Base-by-base conservation (phyloP, 2,888 invertebrate genomes). In the Sarcophaga variegata region DNA sequence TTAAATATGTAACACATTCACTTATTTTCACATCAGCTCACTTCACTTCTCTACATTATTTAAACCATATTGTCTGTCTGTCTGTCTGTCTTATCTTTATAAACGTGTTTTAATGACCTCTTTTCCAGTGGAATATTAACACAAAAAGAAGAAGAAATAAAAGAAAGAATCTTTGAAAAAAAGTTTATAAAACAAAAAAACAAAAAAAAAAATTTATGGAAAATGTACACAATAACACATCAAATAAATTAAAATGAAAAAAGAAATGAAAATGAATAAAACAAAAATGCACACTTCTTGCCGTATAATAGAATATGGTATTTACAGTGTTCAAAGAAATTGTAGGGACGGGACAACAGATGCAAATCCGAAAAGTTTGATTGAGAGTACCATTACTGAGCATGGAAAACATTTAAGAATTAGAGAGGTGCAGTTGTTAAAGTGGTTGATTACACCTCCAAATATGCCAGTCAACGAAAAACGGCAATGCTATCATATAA, bases 61-160 rank as follows among this genome's bases (percentile, higher is more conserved):
- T 72, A 81, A 72, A 62, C 76, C 71, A 72, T 62, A 14, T 45
- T 54, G 66, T 37, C 37, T 37, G 37, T 27, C 27, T 27, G 27
- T 27, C 27, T 27, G 27, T 27, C 27, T 27, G 27, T 37, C 37
- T 45, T 74, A 72, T 70, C 20, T 63, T 22, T 60, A 49, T 75
- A 84, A 86, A 82, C 82, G 75, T 82, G 82, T 86, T 86, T 82
- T 75, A 79, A 82, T 86, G 85, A 79, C 82, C 82, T 85, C 75
- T 82, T 85, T 85, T 82, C 62, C 12, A 60, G 67, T 47, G 20
- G 27, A 63, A n/a, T 45, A 5, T 37, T 37, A 67, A 63, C 4
- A n/a, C 63, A 67, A 17, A 67, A 45, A 45, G 37, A 70, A 75
- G 37, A 81, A 69, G 12, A 69, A 60, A 69, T 27, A 27, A 62